Evolutionary conservation across 2,113 vertebrate species (phyloP).

Genomic region (Lanius collurio): DNA sequence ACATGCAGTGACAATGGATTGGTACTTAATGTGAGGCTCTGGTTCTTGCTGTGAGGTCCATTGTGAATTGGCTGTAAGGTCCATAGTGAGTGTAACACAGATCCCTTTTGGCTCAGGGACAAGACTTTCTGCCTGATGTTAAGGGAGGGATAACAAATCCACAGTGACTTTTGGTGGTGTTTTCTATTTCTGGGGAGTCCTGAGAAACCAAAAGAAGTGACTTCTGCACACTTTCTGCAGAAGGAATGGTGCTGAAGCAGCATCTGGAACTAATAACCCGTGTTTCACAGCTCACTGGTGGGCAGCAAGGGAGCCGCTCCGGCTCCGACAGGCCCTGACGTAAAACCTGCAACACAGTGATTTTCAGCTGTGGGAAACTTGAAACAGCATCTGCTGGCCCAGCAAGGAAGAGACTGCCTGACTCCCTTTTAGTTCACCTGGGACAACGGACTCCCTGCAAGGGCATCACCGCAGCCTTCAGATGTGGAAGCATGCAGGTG

Average conservation of each 20-base stretch:
- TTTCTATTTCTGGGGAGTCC: slow-evolving; percentile 11
- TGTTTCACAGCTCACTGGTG: slow-evolving; percentile 38
- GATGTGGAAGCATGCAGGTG: slow-evolving; percentile 19
- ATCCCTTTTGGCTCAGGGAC: neutral
- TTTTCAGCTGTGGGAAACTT: slow-evolving; percentile 12
- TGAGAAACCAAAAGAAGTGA: neutral
- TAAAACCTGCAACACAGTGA: neutral
- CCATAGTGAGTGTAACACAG: neutral
- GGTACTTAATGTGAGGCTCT: neutral
- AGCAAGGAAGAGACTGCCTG: neutral
- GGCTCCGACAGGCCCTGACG: neutral
- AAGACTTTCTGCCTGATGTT: neutral
- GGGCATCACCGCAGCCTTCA: neutral
- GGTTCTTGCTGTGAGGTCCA: neutral
- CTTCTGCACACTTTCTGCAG: neutral
- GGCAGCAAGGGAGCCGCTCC: neutral
- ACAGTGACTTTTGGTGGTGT: neutral
- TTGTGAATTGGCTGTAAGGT: neutral
- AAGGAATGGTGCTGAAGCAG: neutral
- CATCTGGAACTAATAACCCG: slow-evolving; percentile 58
- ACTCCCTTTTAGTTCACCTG: neutral
- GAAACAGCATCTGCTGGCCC: neutral
- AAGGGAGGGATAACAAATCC: neutral
- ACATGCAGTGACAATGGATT: neutral
- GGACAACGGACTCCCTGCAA: neutral